A percentile compares a stretch with the other conserved stretches of the same genome.
Evolutionary conservation across 2,888 invertebrate genomes (phyloP).

Genomic region (Ornithoptera alexandrae): DNA sequence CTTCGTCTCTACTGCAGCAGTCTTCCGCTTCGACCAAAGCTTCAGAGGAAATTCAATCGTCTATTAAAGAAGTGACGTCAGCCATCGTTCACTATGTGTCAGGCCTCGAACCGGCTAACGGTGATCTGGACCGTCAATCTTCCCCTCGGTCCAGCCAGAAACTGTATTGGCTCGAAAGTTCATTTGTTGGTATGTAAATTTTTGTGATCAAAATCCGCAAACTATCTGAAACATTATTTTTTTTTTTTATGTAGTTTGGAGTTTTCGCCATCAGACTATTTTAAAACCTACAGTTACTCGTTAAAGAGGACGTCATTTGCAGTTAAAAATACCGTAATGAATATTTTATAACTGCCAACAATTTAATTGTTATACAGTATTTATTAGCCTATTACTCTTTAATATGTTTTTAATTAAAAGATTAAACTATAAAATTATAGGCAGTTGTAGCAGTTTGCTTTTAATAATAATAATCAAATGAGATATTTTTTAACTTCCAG

Average conservation of each 20-base stretch:
- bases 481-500: conserved; percentile 41
- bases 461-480: too few species aligned
- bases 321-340: not conserved
- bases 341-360: too few species aligned
- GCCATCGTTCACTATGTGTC: conserved; percentile 95
- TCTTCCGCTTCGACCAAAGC: conserved; percentile 69
- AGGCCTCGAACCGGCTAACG: conserved; percentile 82
- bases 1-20: conserved; percentile 82
- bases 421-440: too few species aligned
- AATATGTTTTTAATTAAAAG: too few species aligned
- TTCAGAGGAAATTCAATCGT: conserved; percentile 87
- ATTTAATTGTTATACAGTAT: too few species aligned
- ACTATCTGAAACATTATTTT: too few species aligned
- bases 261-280: not conserved
- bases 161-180: conserved; percentile 95
- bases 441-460: too few species aligned
- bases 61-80: conserved; percentile 95
- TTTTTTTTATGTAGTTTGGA: not conserved
- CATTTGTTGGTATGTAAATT: conserved; percentile 81
- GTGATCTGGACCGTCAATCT: conserved; percentile 76
- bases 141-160: conserved; percentile 83
- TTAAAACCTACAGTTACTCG: not conserved
- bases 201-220: not conserved
- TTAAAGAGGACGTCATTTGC: not conserved
- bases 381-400: too few species aligned